Evolutionary conservation across 1,140 invertebrate species (phyloP), one percentile per base, ranked within the genome.

Genomic region (Varroa destructor): DNA sequence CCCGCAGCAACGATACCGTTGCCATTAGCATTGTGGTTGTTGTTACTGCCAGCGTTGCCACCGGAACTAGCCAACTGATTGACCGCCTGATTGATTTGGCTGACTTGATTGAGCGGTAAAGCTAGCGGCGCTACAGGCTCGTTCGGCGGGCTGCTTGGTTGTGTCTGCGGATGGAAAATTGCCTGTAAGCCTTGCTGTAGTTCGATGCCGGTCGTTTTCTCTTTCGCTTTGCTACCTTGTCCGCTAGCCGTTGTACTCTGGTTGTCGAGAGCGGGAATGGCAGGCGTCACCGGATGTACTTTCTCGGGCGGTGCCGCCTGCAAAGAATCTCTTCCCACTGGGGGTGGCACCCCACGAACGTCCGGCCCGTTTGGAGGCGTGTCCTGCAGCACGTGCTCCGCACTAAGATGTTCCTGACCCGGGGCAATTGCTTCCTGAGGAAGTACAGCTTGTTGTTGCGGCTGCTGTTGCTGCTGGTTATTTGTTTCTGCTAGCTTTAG

Each of bases 301-400:
- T 67, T 67, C 37, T 67, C 57, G 46, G 61, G 61, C 8, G 46
- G 61, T 46, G 14, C 40, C 37, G 40, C 40, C 46, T 67, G 61
- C 40, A 14, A 12, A 2, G 36, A 12, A 40, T 40, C 61, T 43
- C 61, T 12, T 67, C 61, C 61, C 46, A 3, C 46, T 51, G 46
- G 3, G 25, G 25, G 25, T 51, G 46, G 3, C 8, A 8, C 46
- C 46, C 46, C 46, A 51, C 46, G 46, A 51, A 51, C 46, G 40
- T 67, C 61, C 36, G 46, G 61, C 46, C 61, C 61, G 61, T 67
- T 67, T 67, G 61, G 61, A 40, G 61, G 61, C 61, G 61, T 67
- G 12, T 67, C 61, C 61, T 67, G 61, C 10, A 67, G 40, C 61
- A 67, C 61, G 36, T 67, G 61, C 61, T 67, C 61, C n/a, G 40